These are phyloP conservation scores for Leptogaster cylindrica DNA, from an alignment of 2,888 invertebrate species.

Conservation along the genomic window DNA sequence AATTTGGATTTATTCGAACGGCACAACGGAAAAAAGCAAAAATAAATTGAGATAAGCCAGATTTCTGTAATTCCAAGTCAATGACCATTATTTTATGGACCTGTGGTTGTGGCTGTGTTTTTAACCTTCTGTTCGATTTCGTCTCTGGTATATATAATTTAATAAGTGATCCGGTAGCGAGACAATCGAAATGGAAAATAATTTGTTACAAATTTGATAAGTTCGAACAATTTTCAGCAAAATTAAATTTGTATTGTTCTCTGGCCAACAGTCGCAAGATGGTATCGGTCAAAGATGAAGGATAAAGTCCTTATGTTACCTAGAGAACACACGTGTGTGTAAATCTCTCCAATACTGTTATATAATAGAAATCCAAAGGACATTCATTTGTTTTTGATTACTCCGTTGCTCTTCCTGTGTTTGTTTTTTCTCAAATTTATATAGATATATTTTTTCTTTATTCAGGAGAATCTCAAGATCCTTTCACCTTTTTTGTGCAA, in stretches of 20 bases:
- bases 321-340: neutral
- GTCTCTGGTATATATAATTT: too few species aligned
- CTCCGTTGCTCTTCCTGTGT: neutral
- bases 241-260: neutral
- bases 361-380: neutral
- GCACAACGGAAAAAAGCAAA: too few species aligned
- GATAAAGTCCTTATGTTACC: neutral
- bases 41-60: too few species aligned
- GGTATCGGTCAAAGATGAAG: neutral
- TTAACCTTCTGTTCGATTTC: too few species aligned
- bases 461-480: neutral
- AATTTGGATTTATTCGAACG: too few species aligned
- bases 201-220: constrained; percentile 12
- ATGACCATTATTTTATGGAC: too few species aligned
- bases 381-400: constrained; percentile 10
- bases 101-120: too few species aligned
- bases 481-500: neutral
- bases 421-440: neutral
- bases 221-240: neutral
- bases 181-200: constrained; percentile 14
- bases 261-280: neutral
- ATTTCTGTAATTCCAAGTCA: too few species aligned
- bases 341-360: neutral
- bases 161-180: too few species aligned
- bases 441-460: neutral